A percentile compares a stretch with the other conserved stretches of the same genome.
Evolutionary conservation across 2,113 vertebrate genomes (phyloP).

Genomic region (Silurus glanis): DNA sequence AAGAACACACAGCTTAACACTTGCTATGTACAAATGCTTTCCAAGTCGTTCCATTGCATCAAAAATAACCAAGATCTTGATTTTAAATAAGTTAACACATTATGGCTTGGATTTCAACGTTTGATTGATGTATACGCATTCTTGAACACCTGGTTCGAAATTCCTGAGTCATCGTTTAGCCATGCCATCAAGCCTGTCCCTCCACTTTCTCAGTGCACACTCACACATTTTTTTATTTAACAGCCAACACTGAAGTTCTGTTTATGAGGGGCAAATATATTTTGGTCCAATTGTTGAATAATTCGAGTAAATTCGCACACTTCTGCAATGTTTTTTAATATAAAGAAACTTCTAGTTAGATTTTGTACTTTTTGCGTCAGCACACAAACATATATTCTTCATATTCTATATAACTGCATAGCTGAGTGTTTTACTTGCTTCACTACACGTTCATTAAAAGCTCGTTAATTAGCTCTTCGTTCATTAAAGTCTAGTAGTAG

Average conservation of each 20-base stretch:
- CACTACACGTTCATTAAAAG: conserved; percentile 15
- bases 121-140: neutral
- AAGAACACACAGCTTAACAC: neutral
- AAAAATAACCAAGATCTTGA: neutral
- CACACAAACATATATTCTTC: neutral
- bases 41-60: neutral
- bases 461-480: neutral
- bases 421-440: neutral
- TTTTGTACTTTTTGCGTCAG: neutral
- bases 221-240: neutral
- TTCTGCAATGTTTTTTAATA: neutral
- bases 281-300: neutral
- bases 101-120: neutral
- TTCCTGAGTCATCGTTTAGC: conserved; percentile 63
- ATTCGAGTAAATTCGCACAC: neutral
- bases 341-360: neutral
- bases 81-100: conserved; percentile 32
- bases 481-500: neutral
- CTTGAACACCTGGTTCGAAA: conserved; percentile 42
- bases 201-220: conserved; percentile 47
- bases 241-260: neutral
- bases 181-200: conserved; percentile 65
- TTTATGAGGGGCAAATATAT: neutral
- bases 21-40: neutral
- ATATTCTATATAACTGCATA: neutral